Conservation (phyloP, 2,888 invertebrate genomes). For the Melitaea athalia region DNA sequence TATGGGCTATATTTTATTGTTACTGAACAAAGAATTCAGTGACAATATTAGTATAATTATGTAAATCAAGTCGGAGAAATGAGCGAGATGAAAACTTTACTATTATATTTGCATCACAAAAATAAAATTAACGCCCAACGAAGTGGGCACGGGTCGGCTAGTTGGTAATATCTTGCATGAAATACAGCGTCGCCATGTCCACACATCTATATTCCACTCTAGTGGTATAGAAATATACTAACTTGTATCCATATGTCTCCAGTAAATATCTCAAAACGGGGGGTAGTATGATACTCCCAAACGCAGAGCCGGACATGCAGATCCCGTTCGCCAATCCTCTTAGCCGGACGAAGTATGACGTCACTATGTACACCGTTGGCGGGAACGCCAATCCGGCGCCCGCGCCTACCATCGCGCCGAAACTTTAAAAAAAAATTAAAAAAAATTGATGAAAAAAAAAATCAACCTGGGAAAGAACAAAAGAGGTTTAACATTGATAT, state of each 20-base stretch:
- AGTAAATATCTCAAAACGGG: slow-evolving; percentile 88
- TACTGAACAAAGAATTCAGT: too few relatives aligned
- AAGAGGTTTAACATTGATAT: neutral
- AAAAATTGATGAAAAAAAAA: slow-evolving; percentile 22
- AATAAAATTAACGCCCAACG: too few relatives aligned
- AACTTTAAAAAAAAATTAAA: slow-evolving; percentile 75
- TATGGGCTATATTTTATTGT: too few relatives aligned
- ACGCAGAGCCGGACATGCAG: slow-evolving; percentile 93
- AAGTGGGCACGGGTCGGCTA: too few relatives aligned
- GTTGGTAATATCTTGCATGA: too few relatives aligned
- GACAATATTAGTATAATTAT: too few relatives aligned
- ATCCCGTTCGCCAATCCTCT: slow-evolving; percentile 93
- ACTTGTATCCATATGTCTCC: slow-evolving; percentile 89
- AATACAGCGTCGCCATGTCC: too few relatives aligned
- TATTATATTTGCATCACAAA: too few relatives aligned
- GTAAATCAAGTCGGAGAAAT: too few relatives aligned
- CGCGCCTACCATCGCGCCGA: slow-evolving; percentile 90
- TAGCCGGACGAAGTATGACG: slow-evolving; percentile 90
- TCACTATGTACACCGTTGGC: slow-evolving; percentile 94
- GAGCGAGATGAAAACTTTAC: too few relatives aligned
- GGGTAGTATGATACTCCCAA: slow-evolving; percentile 92
- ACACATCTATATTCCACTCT: too few relatives aligned
- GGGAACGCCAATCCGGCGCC: slow-evolving; percentile 94
- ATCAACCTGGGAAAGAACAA: neutral
- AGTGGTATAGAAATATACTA: slow-evolving; percentile 45